phyloP scores from a whole-genome alignment of 2,113 vertebrate genomes.

The Bos javanicus region DNA sequence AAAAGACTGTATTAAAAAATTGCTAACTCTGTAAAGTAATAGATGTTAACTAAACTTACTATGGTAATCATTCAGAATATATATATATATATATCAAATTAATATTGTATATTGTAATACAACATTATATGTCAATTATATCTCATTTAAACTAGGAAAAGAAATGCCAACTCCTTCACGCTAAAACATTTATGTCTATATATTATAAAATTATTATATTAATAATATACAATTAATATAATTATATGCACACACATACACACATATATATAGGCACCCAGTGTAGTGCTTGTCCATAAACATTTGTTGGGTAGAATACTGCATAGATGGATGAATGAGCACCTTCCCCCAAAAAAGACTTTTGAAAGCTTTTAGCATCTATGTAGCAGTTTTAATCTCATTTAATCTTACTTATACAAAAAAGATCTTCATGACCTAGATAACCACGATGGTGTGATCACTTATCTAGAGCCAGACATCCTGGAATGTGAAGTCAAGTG shows the following conservation, averaged over 20 bases:
- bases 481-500: neutral
- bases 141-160: neutral
- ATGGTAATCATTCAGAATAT: neutral
- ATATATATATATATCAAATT: neutral
- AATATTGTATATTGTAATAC: neutral
- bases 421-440: too few species aligned
- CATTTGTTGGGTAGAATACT: neutral
- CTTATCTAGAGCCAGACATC: neutral
- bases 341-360: neutral
- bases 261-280: neutral
- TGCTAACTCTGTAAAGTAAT: neutral
- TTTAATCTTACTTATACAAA: neutral
- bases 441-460: too few species aligned
- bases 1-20: neutral
- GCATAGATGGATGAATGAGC: neutral
- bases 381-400: neutral
- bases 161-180: neutral
- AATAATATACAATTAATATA: neutral
- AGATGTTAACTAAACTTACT: neutral
- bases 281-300: neutral
- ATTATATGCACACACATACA: neutral
- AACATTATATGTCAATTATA: neutral
- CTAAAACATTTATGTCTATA: neutral
- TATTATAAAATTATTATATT: neutral
- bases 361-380: neutral